Conservation (phyloP, 2,797 vertebrate species). For the Propithecus perrieri region DNA sequence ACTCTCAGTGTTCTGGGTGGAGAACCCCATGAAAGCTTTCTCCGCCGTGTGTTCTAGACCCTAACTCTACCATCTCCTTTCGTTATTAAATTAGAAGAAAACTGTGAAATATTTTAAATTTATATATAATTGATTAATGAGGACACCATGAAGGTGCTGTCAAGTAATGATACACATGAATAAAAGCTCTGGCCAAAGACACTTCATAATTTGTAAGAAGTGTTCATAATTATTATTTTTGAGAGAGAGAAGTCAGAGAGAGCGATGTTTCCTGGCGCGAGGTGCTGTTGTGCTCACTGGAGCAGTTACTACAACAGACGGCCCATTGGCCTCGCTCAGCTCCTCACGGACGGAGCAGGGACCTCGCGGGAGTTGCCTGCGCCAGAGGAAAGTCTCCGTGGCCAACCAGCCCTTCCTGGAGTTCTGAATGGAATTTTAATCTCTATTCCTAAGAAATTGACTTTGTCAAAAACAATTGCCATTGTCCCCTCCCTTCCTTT, state of each 20-base stretch:
- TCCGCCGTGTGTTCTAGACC: neutral
- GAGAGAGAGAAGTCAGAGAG: neutral
- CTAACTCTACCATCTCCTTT: neutral
- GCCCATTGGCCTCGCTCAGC: neutral
- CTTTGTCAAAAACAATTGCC: conserved; percentile 38
- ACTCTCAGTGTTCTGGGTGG: neutral
- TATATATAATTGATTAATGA: conserved; percentile 67
- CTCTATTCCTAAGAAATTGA: conserved; percentile 14
- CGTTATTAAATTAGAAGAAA: neutral
- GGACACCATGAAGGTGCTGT: neutral
- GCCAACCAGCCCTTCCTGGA: neutral
- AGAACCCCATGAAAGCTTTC: neutral
- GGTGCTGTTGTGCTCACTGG: conserved; percentile 1
- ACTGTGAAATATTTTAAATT: neutral
- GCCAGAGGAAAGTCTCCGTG: conserved; percentile 19
- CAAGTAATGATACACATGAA: conserved; percentile 39
- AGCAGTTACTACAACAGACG: conserved; percentile 52
- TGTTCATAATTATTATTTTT: neutral
- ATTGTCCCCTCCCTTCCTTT: neutral
- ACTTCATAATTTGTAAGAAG: conserved; percentile 42
- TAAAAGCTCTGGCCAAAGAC: neutral
- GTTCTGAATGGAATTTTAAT: conserved; percentile 49
- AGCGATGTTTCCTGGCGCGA: neutral
- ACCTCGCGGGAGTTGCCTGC: neutral
- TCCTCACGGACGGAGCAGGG: conserved; percentile 27